Conservation (phyloP, 2,888 invertebrate genomes). For the Druceiella hillmani region DNA sequence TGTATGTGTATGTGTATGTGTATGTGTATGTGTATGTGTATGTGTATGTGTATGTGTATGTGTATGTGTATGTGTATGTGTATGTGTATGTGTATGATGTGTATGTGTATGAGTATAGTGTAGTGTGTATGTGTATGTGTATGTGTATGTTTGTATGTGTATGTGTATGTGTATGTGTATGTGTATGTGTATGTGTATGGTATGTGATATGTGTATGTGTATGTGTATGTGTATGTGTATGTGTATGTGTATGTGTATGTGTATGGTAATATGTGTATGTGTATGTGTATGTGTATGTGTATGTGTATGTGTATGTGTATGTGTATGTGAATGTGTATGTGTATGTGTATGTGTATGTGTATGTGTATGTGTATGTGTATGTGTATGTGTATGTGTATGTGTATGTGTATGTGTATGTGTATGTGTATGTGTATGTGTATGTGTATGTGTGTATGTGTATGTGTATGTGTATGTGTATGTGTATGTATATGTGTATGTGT, state of each 20-base stretch:
- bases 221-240: neutral
- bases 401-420: slow-evolving; percentile 1
- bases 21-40: neutral
- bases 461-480: too few species aligned
- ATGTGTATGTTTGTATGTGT: slow-evolving; percentile 1
- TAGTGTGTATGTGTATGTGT: neutral
- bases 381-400: slow-evolving; percentile 1
- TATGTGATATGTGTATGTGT: neutral
- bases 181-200: slow-evolving; percentile 1
- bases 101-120: neutral
- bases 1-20: neutral
- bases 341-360: slow-evolving; percentile 1
- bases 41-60: slow-evolving; percentile 1
- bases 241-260: neutral
- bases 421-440: slow-evolving; percentile 1
- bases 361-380: slow-evolving; percentile 1
- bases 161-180: slow-evolving; percentile 1
- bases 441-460: too few species aligned
- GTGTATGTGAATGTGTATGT: neutral
- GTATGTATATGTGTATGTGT: too few species aligned
- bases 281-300: slow-evolving; percentile 1
- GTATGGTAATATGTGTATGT: neutral
- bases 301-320: slow-evolving; percentile 1
- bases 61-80: slow-evolving; percentile 1
- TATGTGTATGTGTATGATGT: slow-evolving; percentile 1